Percentiles rank a stretch among this genome's conserved stretches.
Evolutionary conservation across 2,888 invertebrate species (phyloP).

Genomic region (Fissipunctia ypsillon): DNA sequence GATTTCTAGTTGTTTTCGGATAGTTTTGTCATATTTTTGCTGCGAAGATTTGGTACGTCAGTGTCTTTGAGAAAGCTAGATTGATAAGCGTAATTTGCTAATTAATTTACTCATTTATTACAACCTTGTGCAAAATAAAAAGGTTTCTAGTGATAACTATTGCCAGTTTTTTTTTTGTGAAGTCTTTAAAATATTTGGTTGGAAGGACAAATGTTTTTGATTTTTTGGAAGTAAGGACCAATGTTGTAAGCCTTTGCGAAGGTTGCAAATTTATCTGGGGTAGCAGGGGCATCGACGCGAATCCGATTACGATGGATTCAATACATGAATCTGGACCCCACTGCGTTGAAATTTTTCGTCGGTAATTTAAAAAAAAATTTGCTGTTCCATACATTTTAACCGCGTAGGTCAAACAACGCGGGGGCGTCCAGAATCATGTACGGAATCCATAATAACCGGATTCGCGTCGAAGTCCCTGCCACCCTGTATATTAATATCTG

Average conservation of each 20-base stretch:
- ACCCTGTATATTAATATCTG: neutral
- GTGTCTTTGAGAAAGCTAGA: neutral
- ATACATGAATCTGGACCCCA: no score
- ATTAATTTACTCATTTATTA: neutral
- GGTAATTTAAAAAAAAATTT: no score
- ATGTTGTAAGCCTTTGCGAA: neutral
- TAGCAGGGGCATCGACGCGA: no score
- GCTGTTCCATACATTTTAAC: no score
- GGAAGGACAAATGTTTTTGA: neutral
- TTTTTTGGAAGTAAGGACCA: neutral
- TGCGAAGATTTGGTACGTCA: neutral
- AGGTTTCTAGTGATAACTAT: neutral
- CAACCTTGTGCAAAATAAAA: neutral
- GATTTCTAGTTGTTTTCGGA: conserved; percentile 23
- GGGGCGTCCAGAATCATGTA: no score
- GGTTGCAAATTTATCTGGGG: neutral
- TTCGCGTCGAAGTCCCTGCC: no score
- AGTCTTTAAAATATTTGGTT: neutral
- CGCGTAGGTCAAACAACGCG: no score
- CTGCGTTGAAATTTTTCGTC: no score
- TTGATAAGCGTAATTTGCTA: neutral
- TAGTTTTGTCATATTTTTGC: neutral
- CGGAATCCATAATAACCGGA: no score
- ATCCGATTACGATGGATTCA: no score
- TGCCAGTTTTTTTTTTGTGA: neutral